A percentile compares a stretch with the other conserved stretches of the same genome.
These are phyloP conservation scores for Gnatocerus cornutus DNA, from an alignment of 2,888 invertebrate genomes.

Conservation along the genomic window DNA sequence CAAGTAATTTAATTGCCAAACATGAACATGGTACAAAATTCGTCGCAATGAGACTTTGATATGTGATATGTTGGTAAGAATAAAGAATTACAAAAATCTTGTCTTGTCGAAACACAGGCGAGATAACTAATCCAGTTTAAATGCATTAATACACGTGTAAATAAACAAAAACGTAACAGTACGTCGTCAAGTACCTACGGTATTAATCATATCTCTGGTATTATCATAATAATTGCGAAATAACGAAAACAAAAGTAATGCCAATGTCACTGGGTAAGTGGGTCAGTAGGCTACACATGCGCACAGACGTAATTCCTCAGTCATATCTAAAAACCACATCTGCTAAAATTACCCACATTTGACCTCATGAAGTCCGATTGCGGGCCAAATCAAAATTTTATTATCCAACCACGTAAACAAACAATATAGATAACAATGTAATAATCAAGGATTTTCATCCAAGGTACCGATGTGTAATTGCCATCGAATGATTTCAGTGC, in stretches of 20 bases:
- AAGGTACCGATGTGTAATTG: conserved; percentile 23
- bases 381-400: conserved; percentile 42
- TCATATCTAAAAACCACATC: conserved; percentile 46
- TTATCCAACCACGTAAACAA: conserved; percentile 32
- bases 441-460: conserved; percentile 17
- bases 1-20: not conserved
- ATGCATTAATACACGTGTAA: conserved; percentile 27
- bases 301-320: conserved; percentile 62
- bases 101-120: not conserved
- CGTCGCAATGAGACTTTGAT: too few relatives aligned
- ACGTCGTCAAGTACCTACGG: conserved; percentile 39
- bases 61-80: not conserved
- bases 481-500: not conserved
- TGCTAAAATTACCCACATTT: conserved; percentile 42
- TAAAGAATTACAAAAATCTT: too few relatives aligned
- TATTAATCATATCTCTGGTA: conserved; percentile 48
- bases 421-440: conserved; percentile 21
- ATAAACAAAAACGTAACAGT: conserved; percentile 33
- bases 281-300: conserved; percentile 74
- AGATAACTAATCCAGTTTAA: conserved; percentile 3
- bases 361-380: conserved; percentile 38
- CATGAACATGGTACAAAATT: too few relatives aligned
- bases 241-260: conserved; percentile 70
- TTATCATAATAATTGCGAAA: conserved; percentile 64
- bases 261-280: conserved; percentile 62